Percentiles rank a stretch among this genome's conserved stretches.
Conservation (phyloP, 2,113 vertebrate species). For the Caranx melampygus region DNA sequence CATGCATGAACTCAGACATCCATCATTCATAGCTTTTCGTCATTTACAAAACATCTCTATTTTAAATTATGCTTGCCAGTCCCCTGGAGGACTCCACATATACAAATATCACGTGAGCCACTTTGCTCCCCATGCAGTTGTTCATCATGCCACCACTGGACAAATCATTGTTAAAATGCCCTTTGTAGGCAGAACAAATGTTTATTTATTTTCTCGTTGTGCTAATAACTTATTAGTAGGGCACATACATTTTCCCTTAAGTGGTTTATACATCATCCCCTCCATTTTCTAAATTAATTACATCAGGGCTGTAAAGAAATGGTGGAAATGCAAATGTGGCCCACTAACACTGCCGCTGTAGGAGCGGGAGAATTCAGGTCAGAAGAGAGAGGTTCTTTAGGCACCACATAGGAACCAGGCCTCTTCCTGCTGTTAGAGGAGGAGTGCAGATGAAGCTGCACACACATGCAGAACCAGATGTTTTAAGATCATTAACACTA, state of each 20-base stretch:
- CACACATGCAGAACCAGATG: constrained; percentile 50
- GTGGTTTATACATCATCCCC: constrained; percentile 64
- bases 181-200: constrained; percentile 50
- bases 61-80: constrained; percentile 17
- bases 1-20: constrained; percentile 3
- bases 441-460: constrained; percentile 25
- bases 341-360: constrained; percentile 64
- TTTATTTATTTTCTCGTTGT: constrained; percentile 43
- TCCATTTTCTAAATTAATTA: constrained; percentile 73
- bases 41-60: constrained; percentile 21
- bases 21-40: constrained; percentile 12
- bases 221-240: constrained; percentile 72
- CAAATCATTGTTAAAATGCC: constrained; percentile 34
- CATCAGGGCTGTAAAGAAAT: constrained; percentile 67
- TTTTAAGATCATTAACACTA: constrained; percentile 56
- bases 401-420: constrained; percentile 26
- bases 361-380: constrained; percentile 68
- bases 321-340: constrained; percentile 71
- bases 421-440: constrained; percentile 26
- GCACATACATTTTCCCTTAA: constrained; percentile 69
- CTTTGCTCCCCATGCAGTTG: constrained; percentile 11
- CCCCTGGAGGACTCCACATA: constrained; percentile 3
- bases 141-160: constrained; percentile 27
- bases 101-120: not conserved
- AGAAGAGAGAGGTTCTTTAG: constrained; percentile 49